Percentiles rank a stretch among this genome's conserved stretches.
These are phyloP conservation scores for Malachius bipustulatus DNA, from an alignment of 2,888 invertebrate genomes.

Conservation along the genomic window DNA sequence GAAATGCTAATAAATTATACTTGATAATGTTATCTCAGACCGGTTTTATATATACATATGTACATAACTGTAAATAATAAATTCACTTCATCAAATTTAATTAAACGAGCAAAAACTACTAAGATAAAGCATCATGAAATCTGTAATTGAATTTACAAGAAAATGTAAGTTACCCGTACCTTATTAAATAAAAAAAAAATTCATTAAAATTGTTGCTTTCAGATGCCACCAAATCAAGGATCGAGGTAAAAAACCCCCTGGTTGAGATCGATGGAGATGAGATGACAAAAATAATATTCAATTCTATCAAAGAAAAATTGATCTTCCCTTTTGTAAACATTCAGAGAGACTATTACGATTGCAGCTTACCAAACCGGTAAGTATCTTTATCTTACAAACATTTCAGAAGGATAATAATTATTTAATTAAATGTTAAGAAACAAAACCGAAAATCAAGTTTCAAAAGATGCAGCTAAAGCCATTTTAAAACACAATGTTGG, in stretches of 20 bases:
- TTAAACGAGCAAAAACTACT: too few relatives aligned
- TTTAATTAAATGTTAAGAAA: conserved; percentile 40
- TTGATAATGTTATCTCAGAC: too few relatives aligned
- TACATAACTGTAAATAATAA: too few relatives aligned
- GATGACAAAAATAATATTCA: conserved; percentile 88
- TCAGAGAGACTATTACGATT: conserved; percentile 73
- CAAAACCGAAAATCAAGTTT: conserved; percentile 72
- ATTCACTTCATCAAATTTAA: too few relatives aligned
- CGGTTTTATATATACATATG: too few relatives aligned
- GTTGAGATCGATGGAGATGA: conserved; percentile 90
- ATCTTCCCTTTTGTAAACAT: conserved; percentile 67
- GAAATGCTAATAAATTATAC: too few relatives aligned
- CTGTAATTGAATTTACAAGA: neutral
- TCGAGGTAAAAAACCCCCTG: conserved; percentile 57
- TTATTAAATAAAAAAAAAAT: neutral
- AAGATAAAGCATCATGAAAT: neutral
- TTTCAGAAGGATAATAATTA: neutral
- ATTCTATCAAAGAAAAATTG: conserved; percentile 75
- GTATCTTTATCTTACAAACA: too few relatives aligned
- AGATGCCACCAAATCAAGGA: conserved; percentile 48
- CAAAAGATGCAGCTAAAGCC: conserved; percentile 73
- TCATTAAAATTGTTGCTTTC: too few relatives aligned
- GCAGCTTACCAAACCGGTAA: conserved; percentile 62
- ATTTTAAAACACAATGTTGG: conserved; percentile 77
- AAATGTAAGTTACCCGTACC: conserved; percentile 8